Percentiles rank a stretch among this genome's conserved stretches.
These are phyloP conservation scores for Labeo calbasu DNA, from an alignment of 2,797 vertebrate species.

Conservation along the genomic window DNA sequence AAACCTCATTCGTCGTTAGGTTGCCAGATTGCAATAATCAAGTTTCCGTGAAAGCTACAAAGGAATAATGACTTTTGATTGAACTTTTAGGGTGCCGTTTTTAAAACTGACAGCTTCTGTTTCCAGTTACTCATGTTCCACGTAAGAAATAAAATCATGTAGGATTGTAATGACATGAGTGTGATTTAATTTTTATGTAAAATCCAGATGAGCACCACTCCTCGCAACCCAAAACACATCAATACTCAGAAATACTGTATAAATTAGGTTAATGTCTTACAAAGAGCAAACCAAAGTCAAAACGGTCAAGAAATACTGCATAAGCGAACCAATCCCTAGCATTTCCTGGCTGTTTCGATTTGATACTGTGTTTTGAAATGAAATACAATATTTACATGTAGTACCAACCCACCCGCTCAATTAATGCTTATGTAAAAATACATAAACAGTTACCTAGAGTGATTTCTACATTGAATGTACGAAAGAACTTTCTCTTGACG, in stretches of 20 bases:
- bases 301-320: constrained; percentile 66
- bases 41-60: neutral
- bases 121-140: neutral
- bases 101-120: neutral
- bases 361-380: constrained; percentile 61
- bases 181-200: neutral
- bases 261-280: constrained; percentile 64
- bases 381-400: constrained; percentile 72
- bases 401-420: constrained; percentile 66
- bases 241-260: constrained; percentile 60
- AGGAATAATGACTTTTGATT: neutral
- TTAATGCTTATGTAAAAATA: constrained; percentile 67
- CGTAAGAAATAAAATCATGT: neutral
- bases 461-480: constrained; percentile 64
- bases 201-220: constrained; percentile 61
- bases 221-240: constrained; percentile 64
- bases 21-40: neutral
- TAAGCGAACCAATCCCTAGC: constrained; percentile 59
- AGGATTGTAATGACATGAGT: constrained; percentile 6
- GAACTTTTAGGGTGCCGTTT: neutral
- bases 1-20: neutral
- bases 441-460: constrained; percentile 61
- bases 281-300: constrained; percentile 67
- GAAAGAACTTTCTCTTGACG: constrained; percentile 61
- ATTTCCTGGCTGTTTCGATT: constrained; percentile 64